Percentiles rank a stretch among this genome's conserved stretches.
These are phyloP conservation scores for Papilio dardanus DNA, from an alignment of 1,140 invertebrate species.

Conservation along the genomic window DNA sequence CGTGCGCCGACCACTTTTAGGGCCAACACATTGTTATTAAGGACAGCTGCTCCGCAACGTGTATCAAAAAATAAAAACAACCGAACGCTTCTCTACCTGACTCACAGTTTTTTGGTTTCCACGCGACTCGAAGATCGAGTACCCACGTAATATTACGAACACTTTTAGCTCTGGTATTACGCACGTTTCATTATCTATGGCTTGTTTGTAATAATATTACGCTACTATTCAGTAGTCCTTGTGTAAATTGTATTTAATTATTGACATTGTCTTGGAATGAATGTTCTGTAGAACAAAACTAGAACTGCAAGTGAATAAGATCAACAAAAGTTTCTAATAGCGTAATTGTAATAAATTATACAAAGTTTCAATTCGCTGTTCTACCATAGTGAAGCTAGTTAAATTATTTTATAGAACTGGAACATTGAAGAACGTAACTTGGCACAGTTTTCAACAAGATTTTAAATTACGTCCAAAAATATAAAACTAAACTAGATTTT, in stretches of 20 bases:
- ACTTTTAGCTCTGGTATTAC: background rate
- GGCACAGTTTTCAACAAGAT: background rate
- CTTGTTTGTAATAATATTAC: background rate
- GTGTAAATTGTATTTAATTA: background rate
- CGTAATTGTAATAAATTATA: background rate
- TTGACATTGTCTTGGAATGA: background rate
- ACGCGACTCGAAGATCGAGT: constrained; percentile 17
- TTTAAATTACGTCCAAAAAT: background rate
- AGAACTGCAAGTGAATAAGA: background rate
- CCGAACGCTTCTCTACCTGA: constrained; percentile 61
- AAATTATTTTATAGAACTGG: background rate
- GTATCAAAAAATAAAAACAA: constrained; percentile 60
- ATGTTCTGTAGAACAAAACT: background rate
- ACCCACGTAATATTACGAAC: background rate
- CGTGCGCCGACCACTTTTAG: constrained; percentile 58
- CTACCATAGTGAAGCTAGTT: background rate
- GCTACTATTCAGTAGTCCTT: background rate
- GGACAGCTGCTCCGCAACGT: constrained; percentile 66
- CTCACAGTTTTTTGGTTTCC: constrained; percentile 62
- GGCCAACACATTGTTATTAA: constrained; percentile 65
- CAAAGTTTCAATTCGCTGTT: background rate
- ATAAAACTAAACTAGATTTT: too few relatives aligned
- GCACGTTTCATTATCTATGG: constrained; percentile 11
- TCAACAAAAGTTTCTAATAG: background rate
- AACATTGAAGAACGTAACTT: too few relatives aligned